Conservation (phyloP, 2,797 vertebrate species). For the Podarcis lilfordi region DNA sequence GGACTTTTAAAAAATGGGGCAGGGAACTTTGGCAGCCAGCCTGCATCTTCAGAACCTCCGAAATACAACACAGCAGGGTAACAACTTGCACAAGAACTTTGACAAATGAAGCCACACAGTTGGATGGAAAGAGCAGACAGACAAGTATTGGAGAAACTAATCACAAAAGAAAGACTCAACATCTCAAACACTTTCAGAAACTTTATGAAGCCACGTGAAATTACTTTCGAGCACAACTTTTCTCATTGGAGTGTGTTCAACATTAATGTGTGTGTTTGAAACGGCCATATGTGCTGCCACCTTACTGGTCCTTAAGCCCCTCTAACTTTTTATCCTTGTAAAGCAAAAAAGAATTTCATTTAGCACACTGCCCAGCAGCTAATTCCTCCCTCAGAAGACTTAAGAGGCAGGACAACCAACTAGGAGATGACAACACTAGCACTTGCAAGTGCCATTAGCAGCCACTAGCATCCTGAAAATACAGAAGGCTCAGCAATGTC, state of each 20-base stretch:
- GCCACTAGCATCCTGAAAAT: too few relatives aligned
- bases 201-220: background rate
- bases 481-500: too few relatives aligned
- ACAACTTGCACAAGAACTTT: background rate
- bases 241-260: background rate
- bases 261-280: background rate
- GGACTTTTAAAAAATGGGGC: too few relatives aligned
- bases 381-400: background rate
- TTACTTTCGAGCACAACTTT: background rate
- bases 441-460: background rate
- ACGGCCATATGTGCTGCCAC: background rate
- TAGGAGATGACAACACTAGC: too few relatives aligned
- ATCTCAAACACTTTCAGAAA: background rate
- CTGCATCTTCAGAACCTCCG: too few relatives aligned
- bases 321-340: background rate
- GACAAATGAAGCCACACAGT: background rate
- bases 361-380: background rate
- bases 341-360: background rate
- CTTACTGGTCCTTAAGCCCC: background rate
- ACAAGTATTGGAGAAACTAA: background rate
- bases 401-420: background rate
- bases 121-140: background rate
- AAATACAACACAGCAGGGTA: background rate
- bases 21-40: too few relatives aligned
- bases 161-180: background rate